A percentile compares a stretch with the other conserved stretches of the same genome.
Evolutionary conservation across 2,888 invertebrate genomes (phyloP).

Genomic region (Andrena dorsata): DNA sequence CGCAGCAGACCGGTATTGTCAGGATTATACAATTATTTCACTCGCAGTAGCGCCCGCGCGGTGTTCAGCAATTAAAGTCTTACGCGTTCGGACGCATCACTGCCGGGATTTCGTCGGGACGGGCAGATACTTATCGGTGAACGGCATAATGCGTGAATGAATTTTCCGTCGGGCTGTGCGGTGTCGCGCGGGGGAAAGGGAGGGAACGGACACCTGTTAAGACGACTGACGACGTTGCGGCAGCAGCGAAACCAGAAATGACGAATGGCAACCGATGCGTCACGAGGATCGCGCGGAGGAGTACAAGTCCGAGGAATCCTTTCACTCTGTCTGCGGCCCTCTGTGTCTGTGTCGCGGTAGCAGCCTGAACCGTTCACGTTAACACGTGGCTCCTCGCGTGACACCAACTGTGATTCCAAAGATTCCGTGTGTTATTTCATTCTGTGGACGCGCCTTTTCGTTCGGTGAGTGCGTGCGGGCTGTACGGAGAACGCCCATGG

Average conservation of each 20-base stretch:
- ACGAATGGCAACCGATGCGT: constrained; percentile 50
- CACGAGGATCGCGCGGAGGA: constrained; percentile 64
- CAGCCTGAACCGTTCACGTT: background rate
- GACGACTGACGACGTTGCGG: background rate
- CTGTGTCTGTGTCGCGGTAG: constrained; percentile 37
- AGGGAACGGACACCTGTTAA: background rate
- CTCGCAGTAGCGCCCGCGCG: background rate
- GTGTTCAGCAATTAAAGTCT: background rate
- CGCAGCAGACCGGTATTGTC: background rate
- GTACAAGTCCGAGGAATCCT: constrained; percentile 56
- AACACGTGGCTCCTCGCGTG: constrained; percentile 16
- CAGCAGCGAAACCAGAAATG: constrained; percentile 55
- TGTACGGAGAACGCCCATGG: too few relatives aligned
- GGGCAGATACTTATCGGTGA: background rate
- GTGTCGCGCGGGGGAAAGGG: background rate
- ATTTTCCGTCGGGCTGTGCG: background rate
- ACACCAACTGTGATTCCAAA: too few relatives aligned
- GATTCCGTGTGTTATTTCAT: too few relatives aligned
- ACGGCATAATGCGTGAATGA: background rate
- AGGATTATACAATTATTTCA: constrained; percentile 15
- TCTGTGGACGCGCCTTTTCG: too few relatives aligned
- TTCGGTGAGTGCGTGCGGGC: too few relatives aligned
- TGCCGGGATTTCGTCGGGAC: background rate
- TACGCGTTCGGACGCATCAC: background rate
- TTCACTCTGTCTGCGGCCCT: constrained; percentile 60